These are phyloP conservation scores for Pygathrix nemaeus DNA, from an alignment of 2,113 vertebrate species.

Conservation along the genomic window DNA sequence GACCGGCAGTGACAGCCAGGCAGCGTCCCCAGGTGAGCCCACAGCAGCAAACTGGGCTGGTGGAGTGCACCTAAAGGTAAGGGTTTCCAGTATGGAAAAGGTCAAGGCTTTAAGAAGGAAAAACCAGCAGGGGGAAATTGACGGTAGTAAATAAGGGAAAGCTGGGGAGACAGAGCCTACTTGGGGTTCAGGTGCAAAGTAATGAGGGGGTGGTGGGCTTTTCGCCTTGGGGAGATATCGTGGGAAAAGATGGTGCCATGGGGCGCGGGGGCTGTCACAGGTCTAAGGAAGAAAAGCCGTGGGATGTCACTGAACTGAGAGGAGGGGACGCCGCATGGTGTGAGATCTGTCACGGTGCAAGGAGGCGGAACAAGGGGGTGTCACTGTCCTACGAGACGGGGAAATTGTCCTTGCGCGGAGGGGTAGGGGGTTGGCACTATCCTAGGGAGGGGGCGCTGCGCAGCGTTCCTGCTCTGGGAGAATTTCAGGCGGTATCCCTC, in stretches of 20 bases:
- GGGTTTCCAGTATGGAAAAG: neutral
- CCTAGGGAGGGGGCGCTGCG: neutral
- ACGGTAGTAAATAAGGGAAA: neutral
- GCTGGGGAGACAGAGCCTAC: neutral
- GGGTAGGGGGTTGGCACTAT: neutral
- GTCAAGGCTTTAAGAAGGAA: neutral
- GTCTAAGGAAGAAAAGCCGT: neutral
- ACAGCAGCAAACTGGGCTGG: neutral
- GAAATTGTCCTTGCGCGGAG: neutral
- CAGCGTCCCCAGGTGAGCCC: neutral
- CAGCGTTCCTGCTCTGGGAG: neutral
- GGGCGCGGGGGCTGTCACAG: constrained; percentile 23
- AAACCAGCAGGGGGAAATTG: neutral
- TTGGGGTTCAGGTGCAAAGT: neutral
- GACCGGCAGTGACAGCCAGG: neutral
- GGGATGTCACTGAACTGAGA: neutral
- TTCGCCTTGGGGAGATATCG: neutral
- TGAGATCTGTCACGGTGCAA: constrained; percentile 18
- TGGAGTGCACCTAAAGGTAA: neutral
- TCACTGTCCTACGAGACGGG: neutral
- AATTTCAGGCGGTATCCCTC: neutral
- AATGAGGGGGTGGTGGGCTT: neutral
- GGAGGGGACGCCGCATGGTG: neutral
- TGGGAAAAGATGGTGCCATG: neutral
- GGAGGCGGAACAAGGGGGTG: neutral